phyloP scores from a whole-genome alignment of 2,888 invertebrate species.

The Sepiola atlantica region DNA sequence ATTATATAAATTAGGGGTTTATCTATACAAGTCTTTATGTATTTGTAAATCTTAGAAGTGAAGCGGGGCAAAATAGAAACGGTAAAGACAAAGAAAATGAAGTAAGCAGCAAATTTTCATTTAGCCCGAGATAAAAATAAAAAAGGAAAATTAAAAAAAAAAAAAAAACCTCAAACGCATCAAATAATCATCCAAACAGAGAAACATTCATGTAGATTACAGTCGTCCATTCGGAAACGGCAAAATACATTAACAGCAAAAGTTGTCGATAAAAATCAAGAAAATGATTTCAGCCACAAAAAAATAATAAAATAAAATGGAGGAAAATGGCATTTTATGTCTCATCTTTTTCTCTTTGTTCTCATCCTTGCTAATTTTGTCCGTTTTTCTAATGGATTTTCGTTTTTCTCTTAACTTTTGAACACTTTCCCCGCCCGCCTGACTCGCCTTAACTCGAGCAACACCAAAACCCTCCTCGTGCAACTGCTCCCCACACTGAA shows the following conservation, averaged over 20 bases:
- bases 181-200: not conserved
- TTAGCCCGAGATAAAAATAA: not conserved
- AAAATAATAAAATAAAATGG: not conserved
- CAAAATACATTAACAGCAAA: conserved; percentile 32
- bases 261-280: conserved; percentile 9
- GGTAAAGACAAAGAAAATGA: not conserved
- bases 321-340: not conserved
- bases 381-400: not conserved
- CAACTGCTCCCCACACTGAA: not conserved
- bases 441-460: not conserved
- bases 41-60: not conserved
- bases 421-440: not conserved
- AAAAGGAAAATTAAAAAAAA: too few relatives aligned
- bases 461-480: too few relatives aligned
- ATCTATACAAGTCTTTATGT: not conserved
- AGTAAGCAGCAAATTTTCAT: not conserved
- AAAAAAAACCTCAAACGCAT: not conserved
- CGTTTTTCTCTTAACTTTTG: not conserved
- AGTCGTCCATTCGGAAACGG: not conserved
- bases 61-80: not conserved
- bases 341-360: not conserved
- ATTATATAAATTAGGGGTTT: not conserved
- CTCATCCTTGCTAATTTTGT: not conserved
- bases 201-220: not conserved
- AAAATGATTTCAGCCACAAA: conserved; percentile 19